Evolutionary conservation across 2,888 invertebrate genomes (phyloP), one percentile per base, ranked within the genome.

Genomic region (Eupeodes luniger): DNA sequence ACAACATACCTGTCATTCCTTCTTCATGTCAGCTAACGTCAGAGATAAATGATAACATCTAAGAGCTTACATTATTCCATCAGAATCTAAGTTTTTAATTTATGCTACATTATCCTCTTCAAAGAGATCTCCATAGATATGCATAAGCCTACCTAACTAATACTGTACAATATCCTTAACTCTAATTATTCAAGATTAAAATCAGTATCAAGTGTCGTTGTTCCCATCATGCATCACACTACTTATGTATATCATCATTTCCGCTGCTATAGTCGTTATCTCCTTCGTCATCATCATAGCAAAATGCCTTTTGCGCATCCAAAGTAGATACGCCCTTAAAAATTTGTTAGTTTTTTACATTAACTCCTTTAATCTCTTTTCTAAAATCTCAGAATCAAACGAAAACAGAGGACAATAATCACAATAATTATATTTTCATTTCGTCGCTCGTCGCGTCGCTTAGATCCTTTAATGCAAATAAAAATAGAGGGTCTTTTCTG

Each of bases 151-250:
- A 19, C 55, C 9, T 3, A 49, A 49, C 14, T 49, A 49, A 49
- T 12, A 64, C 36, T 16, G 16, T 72, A 6, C 72, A 66, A 72
- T 66, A 44, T 74, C 57, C 59, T 51, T 53, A 61, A 67, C 34
- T 61, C 49, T 49, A 75, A 62, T 53, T 62, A 76, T 69, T 76
- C 53, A 44, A 62, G 81, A 69, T 81, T 69, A 44, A 62, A 79
- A 81, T 81, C 76, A 62, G 36, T 9, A 27, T 75, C 86, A 86
- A 86, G 83, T 79, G 86, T 83, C 70, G 64, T 70, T 44, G 27
- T 86, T 86, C 83, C 69, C 86, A 86, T 66, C 86, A 86, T 66
- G 79, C 36, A 64, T 57, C 62, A 77, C 57, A 36, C 62, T 44
- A 27, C 27, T 27, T 27, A 27, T n/a, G n/a, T n/a, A n/a, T 57